Conservation (phyloP, 1,140 invertebrate species). For the Onthophagus taurus region DNA sequence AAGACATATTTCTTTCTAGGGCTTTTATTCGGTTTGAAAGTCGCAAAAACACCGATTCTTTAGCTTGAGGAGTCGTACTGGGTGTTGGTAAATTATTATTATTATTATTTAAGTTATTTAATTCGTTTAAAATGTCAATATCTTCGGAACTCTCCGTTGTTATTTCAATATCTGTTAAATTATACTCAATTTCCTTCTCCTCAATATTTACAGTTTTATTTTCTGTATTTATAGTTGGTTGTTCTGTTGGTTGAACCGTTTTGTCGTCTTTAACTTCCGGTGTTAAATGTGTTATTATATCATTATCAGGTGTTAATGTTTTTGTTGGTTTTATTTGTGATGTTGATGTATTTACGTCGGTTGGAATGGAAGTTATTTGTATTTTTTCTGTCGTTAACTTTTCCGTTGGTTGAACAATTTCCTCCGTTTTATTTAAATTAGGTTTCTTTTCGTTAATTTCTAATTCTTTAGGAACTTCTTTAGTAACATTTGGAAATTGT, state of each 20-base stretch:
- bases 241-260: slow-evolving; percentile 2
- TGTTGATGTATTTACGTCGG: slow-evolving; percentile 3
- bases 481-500: slow-evolving; percentile 25
- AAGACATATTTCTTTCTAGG: slow-evolving; percentile 90
- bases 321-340: slow-evolving; percentile 37
- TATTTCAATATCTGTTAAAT: slow-evolving; percentile 21
- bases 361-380: not conserved
- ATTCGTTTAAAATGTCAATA: slow-evolving; percentile 14
- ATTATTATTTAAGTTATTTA: slow-evolving; percentile 12
- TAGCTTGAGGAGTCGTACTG: slow-evolving; percentile 46
- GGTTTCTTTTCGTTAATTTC: not conserved
- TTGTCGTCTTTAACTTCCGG: slow-evolving; percentile 9
- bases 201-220: not conserved
- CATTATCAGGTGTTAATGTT: slow-evolving; percentile 24
- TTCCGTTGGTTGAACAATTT: not conserved
- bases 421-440: slow-evolving; percentile 5
- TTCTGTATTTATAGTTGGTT: slow-evolving; percentile 2
- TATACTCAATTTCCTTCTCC: slow-evolving; percentile 7
- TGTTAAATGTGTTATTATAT: slow-evolving; percentile 7
- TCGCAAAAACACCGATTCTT: slow-evolving; percentile 91
- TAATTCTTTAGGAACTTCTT: slow-evolving; percentile 15
- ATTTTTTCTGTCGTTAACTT: slow-evolving; percentile 13
- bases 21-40: slow-evolving; percentile 92
- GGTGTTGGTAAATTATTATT: slow-evolving; percentile 15
- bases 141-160: slow-evolving; percentile 27